Evolutionary conservation across 2,113 vertebrate species (phyloP), one percentile per base, ranked within the genome.

Genomic region (Pyxicephalus adspersus): DNA sequence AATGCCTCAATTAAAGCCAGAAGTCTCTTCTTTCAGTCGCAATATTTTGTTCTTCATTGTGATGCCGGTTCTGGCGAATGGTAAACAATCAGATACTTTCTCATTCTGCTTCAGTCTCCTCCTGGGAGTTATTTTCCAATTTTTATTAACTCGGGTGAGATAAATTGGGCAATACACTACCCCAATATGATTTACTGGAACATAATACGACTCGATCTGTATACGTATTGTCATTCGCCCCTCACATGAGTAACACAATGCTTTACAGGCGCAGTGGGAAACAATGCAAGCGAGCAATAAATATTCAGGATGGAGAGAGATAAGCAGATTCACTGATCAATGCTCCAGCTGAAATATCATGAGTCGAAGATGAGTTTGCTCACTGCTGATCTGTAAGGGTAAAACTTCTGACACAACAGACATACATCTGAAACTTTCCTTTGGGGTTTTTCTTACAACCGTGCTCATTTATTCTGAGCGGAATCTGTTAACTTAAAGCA

Each of bases 11-110:
- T 45, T 45, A 45, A 45, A 13, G 38, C 38, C 9, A 45, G 38
- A 45, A 45, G 38, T 45, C 38, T 45, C 38, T 22, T 58, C 55
- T 58, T 58, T n/a, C n/a, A 58, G 55, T 22, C 18, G 22, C 38
- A 45, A 45, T 45, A 45, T 45, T 45, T 45, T 45, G 28, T 81
- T 38, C 51, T 73, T 64, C 71, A 25, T 60, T 71, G 45, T 22
- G 73, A 73, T 52, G 57, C 60, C 25, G 34, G 11, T 16, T 38
- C 50, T 52, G 19, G 25, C 71, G 61, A 82, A 70, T 74, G 51
- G 80, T 82, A 82, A 82, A 82, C 80, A 82, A 80, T 80, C 68
- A 75, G 52, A 82, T 82, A 34, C 61, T 82, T 57, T 74, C 77
- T 65, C 80, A 65, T 81, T 82, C 61, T 75, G 70, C 66, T 66